phyloP scores from a whole-genome alignment of 2,113 vertebrate genomes.

The Hemichromis elongatus region DNA sequence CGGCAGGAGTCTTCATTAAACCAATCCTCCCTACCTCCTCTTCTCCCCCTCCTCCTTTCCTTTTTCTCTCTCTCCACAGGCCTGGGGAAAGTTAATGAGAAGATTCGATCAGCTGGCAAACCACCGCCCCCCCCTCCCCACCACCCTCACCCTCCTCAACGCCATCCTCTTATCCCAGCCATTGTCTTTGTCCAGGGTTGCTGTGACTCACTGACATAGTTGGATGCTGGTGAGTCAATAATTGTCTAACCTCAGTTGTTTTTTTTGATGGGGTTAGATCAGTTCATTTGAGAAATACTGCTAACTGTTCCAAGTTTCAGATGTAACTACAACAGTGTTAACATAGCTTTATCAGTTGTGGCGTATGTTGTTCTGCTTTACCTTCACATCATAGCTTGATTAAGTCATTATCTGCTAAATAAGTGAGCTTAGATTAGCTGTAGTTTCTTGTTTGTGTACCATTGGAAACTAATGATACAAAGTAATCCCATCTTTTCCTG shows the following conservation, averaged over 20 bases:
- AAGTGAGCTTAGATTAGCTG: background rate
- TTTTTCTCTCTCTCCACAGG: slow-evolving; percentile 45
- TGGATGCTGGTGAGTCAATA: background rate
- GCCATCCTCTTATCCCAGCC: background rate
- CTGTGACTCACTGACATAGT: background rate
- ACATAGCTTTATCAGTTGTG: background rate
- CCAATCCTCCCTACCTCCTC: slow-evolving; percentile 1
- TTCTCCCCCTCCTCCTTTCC: background rate
- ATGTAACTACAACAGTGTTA: background rate
- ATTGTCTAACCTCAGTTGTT: background rate
- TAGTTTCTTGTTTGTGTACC: background rate
- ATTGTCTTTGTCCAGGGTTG: background rate
- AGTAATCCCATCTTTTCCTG: background rate
- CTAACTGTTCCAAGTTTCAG: background rate
- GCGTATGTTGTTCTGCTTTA: background rate
- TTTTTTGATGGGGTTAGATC: background rate
- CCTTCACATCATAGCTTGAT: background rate
- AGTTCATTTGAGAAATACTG: background rate
- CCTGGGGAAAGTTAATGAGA: slow-evolving; percentile 65
- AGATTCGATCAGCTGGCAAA: slow-evolving; percentile 59
- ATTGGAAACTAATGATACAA: background rate
- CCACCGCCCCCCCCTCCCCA: background rate
- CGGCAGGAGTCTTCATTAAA: slow-evolving; percentile 67
- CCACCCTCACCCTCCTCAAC: background rate
- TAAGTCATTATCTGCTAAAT: background rate